Percentiles rank a stretch among this genome's conserved stretches.
Conservation (phyloP, 2,888 invertebrate species). For the Agrochola macilenta region DNA sequence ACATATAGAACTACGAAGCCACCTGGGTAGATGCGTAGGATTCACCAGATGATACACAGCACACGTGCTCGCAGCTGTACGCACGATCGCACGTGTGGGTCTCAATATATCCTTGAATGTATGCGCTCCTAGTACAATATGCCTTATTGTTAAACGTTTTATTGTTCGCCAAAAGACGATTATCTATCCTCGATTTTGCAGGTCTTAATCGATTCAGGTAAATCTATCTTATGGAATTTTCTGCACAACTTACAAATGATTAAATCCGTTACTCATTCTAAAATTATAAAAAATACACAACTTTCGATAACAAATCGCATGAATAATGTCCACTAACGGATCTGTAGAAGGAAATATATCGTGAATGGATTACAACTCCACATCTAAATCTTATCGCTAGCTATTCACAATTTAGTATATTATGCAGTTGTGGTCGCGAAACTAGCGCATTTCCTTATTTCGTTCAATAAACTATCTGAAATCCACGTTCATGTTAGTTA, state of each 20-base stretch:
- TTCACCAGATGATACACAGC: constrained; percentile 69
- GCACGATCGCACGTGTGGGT: constrained; percentile 79
- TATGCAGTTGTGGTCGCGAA: constrained; percentile 43
- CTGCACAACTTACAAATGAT: constrained; percentile 8
- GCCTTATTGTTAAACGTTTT: constrained; percentile 61
- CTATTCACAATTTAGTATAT: constrained; percentile 26
- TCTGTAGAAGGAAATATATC: constrained; percentile 26
- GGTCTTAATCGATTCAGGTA: constrained; percentile 28
- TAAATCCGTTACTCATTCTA: not conserved
- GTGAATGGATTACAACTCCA: constrained; percentile 29
- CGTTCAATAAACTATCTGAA: constrained; percentile 39
- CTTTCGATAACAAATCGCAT: constrained; percentile 25
- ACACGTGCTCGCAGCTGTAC: constrained; percentile 86
- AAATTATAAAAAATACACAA: constrained; percentile 21
- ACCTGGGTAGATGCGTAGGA: constrained; percentile 75
- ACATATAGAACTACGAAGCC: constrained; percentile 57
- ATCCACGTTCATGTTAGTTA: constrained; percentile 30
- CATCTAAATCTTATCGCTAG: constrained; percentile 42
- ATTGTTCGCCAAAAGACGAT: constrained; percentile 60
- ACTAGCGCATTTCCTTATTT: constrained; percentile 53
- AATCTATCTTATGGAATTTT: not conserved
- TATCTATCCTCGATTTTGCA: constrained; percentile 8
- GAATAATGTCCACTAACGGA: constrained; percentile 6
- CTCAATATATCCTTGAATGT: constrained; percentile 71
- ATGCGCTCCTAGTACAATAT: constrained; percentile 72